Percentiles rank a stretch among this genome's conserved stretches.
Conservation (phyloP, 2,113 vertebrate genomes). For the Penelope pileata region DNA sequence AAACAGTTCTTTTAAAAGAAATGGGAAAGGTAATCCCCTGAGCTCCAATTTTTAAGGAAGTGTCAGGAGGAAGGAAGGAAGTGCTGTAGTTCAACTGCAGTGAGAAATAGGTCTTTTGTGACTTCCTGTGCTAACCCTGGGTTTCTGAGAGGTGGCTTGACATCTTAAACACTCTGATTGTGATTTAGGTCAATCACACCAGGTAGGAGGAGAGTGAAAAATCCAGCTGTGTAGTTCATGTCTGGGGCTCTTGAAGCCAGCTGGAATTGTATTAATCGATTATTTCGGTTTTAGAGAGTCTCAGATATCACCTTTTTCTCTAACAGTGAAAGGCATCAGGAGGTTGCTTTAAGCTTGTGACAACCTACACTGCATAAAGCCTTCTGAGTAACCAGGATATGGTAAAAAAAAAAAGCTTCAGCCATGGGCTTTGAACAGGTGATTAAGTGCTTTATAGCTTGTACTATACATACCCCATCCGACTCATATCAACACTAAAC, state of each 20-base stretch:
- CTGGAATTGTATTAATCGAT: not conserved
- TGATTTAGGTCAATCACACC: not conserved
- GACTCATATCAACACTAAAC: not conserved
- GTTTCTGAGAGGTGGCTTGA: not conserved
- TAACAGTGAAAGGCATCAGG: not conserved
- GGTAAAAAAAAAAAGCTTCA: not conserved
- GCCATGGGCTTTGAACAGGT: not conserved
- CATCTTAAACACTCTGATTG: not conserved
- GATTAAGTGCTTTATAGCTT: not conserved
- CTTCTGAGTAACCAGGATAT: not conserved
- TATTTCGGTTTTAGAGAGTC: not conserved
- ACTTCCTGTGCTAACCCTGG: not conserved
- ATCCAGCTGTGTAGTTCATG: fast-evolving
- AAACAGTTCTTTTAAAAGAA: not conserved
- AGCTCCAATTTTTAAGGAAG: not conserved
- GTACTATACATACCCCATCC: not conserved
- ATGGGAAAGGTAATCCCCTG: not conserved
- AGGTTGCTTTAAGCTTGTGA: not conserved
- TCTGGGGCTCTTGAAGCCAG: not conserved
- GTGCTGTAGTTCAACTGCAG: not conserved
- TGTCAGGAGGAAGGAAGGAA: not conserved
- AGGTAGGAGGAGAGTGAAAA: not conserved
- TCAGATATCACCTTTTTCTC: not conserved
- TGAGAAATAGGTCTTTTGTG: not conserved
- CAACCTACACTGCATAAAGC: not conserved